Evolutionary conservation across 2,113 vertebrate genomes (phyloP), one percentile per base, ranked within the genome.

Genomic region (Zosterops japonicus): DNA sequence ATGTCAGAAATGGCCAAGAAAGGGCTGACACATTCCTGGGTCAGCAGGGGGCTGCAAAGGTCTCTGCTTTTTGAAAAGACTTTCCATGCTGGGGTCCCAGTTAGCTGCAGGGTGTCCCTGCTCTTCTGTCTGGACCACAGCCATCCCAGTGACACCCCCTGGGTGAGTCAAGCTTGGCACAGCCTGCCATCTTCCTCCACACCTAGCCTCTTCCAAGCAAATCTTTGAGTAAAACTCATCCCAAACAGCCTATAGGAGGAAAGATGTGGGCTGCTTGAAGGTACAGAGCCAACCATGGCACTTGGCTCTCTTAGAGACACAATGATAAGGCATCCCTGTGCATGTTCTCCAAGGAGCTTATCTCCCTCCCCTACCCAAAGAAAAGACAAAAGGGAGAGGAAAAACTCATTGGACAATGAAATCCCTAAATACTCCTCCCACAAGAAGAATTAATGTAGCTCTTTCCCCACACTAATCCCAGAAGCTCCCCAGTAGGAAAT

Each of bases 321-420:
- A 33, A 35, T 0, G 1, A 23, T 1, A 1, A 85, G 52, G 31
- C 50, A 50, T 65, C 52, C 33, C 52, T 55, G 42, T 60, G 42
- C 35, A 8, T 9, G 24, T 3, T 5, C 50, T 77, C 53, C 2
- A 3, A 50, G 57, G 65, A 89, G 78, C 86, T 74, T 55, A 44
- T 60, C 71, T 74, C 68, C 67, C 47, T 95, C 16, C 63, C 16
- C 24, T 81, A 36, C 6, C 22, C 79, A 71, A 46, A 89, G 63
- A 56, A 93, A 90, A 83, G 28, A 69, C 0, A 0, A 28, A 22
- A 9, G 9, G 0, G 0, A 12, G 39, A 39, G 39, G 39, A 39
- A 39, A 39, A 39, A 39, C 39, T 39, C 39, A 39, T 11, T 39
- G 39, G 39, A 39, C 39, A 39, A 39, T 39, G 39, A 39, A 39